Conservation (phyloP, 2,797 vertebrate species). For the Pseudomugil tenellus region DNA sequence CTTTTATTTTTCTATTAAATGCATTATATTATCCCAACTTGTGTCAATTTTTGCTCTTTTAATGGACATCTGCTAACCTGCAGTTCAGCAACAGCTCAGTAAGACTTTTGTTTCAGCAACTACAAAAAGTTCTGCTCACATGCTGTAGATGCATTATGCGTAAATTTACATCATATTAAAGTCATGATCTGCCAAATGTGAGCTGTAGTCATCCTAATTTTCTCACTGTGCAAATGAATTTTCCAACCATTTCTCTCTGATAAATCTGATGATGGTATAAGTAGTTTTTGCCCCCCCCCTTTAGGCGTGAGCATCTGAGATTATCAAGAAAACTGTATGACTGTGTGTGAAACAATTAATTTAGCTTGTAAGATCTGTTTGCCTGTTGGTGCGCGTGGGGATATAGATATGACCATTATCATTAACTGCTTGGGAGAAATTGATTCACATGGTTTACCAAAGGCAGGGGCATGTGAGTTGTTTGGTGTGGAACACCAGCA, state of each 20-base stretch:
- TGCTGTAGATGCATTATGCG: background rate
- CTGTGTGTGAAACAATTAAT: conserved; percentile 60
- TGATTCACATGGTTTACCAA: conserved; percentile 48
- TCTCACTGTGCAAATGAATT: background rate
- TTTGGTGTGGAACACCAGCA: background rate
- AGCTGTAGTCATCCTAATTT: no score
- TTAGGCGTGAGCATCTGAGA: conserved; percentile 40
- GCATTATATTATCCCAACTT: background rate
- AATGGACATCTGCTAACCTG: background rate
- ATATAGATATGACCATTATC: conserved; percentile 61
- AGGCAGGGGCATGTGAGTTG: conserved; percentile 4
- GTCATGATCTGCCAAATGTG: background rate
- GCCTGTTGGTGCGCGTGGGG: conserved; percentile 38
- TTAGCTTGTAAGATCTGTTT: conserved; percentile 34
- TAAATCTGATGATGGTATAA: no score
- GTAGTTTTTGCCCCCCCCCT: conserved; percentile 45
- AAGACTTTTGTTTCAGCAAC: background rate
- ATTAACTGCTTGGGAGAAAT: conserved; percentile 59
- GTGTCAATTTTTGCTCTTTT: background rate
- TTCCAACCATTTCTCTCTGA: background rate
- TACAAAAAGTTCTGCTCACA: background rate
- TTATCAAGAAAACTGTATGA: conserved; percentile 62
- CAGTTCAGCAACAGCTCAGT: background rate
- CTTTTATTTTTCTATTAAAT: no score
- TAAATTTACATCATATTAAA: background rate